These are phyloP conservation scores for Sepioteuthis lessoniana DNA, from an alignment of 2,888 invertebrate species.

Conservation along the genomic window DNA sequence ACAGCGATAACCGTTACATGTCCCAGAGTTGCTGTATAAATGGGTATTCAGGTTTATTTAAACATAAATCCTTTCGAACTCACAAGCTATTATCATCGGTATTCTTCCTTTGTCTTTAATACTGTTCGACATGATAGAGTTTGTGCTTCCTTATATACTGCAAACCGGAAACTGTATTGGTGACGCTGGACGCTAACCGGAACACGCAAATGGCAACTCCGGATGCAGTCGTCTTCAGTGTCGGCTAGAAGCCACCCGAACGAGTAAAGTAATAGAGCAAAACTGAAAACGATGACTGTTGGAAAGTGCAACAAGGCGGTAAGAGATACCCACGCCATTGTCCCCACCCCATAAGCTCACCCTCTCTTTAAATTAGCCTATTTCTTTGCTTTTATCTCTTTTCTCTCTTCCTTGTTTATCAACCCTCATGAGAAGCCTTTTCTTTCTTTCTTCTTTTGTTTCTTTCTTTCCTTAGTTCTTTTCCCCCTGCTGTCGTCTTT, in stretches of 20 bases:
- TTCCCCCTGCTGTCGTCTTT: too few relatives aligned
- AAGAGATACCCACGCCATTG: not conserved
- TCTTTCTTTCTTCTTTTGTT: too few relatives aligned
- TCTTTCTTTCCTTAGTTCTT: too few relatives aligned
- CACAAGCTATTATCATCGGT: not conserved
- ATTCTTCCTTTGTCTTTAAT: not conserved
- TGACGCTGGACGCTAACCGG: not conserved
- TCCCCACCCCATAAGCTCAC: not conserved
- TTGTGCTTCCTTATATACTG: not conserved
- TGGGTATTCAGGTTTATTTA: not conserved
- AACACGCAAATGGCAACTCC: not conserved
- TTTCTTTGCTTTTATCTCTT: not conserved
- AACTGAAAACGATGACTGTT: not conserved
- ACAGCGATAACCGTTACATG: too few relatives aligned
- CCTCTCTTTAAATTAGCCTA: not conserved
- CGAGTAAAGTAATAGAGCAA: not conserved
- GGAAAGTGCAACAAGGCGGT: not conserved
- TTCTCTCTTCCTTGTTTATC: not conserved
- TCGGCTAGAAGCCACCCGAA: not conserved
- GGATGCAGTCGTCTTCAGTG: not conserved
- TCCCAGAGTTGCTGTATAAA: not conserved
- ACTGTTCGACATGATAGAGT: not conserved
- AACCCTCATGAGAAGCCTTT: too few relatives aligned
- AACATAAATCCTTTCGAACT: not conserved
- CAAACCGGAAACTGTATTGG: not conserved